A percentile compares a stretch with the other conserved stretches of the same genome.
Evolutionary conservation across 1,140 invertebrate genomes (phyloP).

Genomic region (Battus philenor): DNA sequence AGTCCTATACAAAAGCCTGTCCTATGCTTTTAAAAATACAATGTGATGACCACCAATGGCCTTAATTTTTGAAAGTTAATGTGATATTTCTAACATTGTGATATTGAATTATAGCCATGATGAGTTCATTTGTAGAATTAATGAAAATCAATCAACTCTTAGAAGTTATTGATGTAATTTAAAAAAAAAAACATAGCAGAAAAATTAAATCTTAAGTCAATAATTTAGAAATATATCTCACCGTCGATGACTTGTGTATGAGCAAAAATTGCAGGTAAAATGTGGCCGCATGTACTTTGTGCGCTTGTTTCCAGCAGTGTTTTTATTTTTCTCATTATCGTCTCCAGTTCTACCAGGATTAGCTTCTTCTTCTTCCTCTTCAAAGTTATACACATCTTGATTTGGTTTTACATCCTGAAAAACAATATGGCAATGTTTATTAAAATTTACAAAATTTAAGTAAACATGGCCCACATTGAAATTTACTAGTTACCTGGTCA

Average conservation of each 20-base stretch:
- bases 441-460: no score
- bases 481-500: constrained; percentile 53
- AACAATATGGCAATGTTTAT: no score
- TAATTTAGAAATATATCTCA: constrained; percentile 20
- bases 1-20: no score
- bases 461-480: not conserved
- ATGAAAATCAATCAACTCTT: no score
- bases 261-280: constrained; percentile 54
- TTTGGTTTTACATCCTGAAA: constrained; percentile 38
- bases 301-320: constrained; percentile 5
- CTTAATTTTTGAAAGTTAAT: no score
- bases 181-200: not conserved
- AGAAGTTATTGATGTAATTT: not conserved
- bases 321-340: constrained; percentile 22
- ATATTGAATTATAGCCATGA: no score
- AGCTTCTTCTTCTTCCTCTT: constrained; percentile 76
- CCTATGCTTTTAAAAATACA: no score
- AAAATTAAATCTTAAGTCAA: not conserved
- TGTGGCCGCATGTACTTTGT: constrained; percentile 32
- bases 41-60: no score
- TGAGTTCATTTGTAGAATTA: no score
- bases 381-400: constrained; percentile 76
- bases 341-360: constrained; percentile 28
- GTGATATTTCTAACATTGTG: no score
- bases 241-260: constrained; percentile 56